These are phyloP conservation scores for Camponotus vicinus DNA, from an alignment of 1,140 invertebrate genomes.

Conservation along the genomic window DNA sequence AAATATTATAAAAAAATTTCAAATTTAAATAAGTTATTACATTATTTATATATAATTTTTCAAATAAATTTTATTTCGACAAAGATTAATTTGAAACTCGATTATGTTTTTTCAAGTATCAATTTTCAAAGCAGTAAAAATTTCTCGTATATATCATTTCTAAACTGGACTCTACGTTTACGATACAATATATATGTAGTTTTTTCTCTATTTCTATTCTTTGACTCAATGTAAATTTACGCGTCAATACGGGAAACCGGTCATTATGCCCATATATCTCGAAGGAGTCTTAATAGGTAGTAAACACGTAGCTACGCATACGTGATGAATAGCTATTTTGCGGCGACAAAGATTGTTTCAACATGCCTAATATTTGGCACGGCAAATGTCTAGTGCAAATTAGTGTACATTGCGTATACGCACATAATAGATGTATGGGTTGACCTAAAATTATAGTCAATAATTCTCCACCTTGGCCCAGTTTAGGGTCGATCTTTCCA, in stretches of 20 bases:
- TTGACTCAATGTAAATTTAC: slow-evolving; percentile 1
- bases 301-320: background rate
- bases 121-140: background rate
- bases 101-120: background rate
- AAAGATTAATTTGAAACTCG: background rate
- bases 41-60: too few species aligned
- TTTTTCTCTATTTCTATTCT: background rate
- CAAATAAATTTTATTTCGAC: background rate
- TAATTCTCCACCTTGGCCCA: background rate
- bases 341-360: slow-evolving; percentile 26
- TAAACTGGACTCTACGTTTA: background rate
- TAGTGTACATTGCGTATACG: background rate
- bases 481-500: background rate
- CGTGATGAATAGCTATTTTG: slow-evolving; percentile 29
- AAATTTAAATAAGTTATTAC: too few species aligned
- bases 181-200: background rate
- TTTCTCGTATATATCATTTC: background rate
- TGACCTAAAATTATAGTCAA: background rate
- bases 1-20: background rate
- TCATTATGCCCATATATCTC: background rate
- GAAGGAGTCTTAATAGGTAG: background rate
- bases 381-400: slow-evolving; percentile 37
- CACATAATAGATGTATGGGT: too few species aligned
- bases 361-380: slow-evolving; percentile 38
- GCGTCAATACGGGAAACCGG: background rate